Base-by-base conservation (phyloP, 2,888 invertebrate species). In the Drosophila borborema region DNA sequence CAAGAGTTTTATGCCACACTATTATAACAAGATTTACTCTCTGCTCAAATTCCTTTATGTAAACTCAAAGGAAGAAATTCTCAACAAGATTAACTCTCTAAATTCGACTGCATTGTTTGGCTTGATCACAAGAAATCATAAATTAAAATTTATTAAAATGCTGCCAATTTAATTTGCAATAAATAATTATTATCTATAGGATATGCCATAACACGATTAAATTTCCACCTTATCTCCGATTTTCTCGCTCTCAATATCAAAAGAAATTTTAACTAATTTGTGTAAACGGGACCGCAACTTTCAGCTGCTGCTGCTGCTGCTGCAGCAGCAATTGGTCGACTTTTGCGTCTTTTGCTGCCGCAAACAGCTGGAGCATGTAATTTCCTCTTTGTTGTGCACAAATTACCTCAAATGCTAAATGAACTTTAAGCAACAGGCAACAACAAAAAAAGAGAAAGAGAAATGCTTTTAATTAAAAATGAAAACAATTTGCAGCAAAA, bases 401-500 rank as follows among this genome's bases (percentile, higher is more conserved):
- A 81, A 79, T 81, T 79, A 62, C 67, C 69, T 55, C 66, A 63
- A 69, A 67, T 72, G 79, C 74, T 49, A 77, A 81, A 71, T 73
- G 70, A 80, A 63, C 62, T 74, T 74, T 58, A 49, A 41, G 36
- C 38, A 56, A 16, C 53, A 53, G 12, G 41, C 20, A 20, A 20
- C 20, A 20, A 20, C 20, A 20, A 20, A 43, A 31, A 49, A 18
- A 10, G 23, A 8, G 2, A 43, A 20, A 48, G 53, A 53, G 34
- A 64, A 54, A 48, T 41, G 61, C 64, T 82, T 83, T 83, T 81
- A 83, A 83, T 83, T 84, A 78, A 81, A 81, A 82, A 75, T 62
- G 73, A 81, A 82, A 87, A 82, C 77, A 89, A 86, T 86, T 86
- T 80, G 59, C 72, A 53, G 53, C 59, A 66, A 69, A 76, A 76